Conservation (phyloP, 2,113 vertebrate genomes). For the Erythrolamprus reginae region DNA sequence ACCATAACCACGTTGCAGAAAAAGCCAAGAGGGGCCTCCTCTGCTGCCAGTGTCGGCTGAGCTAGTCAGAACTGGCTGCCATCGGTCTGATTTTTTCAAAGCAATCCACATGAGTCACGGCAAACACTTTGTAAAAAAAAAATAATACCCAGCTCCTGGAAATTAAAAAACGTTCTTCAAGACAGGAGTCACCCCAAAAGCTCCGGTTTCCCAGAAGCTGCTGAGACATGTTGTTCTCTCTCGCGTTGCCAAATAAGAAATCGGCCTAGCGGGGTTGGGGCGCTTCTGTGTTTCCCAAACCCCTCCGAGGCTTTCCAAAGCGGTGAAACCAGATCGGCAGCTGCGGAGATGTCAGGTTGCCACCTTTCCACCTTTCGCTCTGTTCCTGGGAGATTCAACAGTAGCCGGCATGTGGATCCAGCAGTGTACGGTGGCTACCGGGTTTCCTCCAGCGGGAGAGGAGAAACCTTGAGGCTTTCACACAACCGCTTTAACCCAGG, state of each 20-base stretch:
- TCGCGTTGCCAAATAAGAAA: not conserved
- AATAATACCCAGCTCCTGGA: not conserved
- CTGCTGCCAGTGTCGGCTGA: not conserved
- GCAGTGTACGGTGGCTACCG: not conserved
- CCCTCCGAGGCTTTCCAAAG: not conserved
- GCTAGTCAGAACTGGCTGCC: not conserved
- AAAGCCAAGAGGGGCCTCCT: not conserved
- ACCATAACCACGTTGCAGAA: not conserved
- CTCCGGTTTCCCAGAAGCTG: not conserved
- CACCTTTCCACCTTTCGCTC: not conserved
- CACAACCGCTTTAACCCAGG: not conserved
- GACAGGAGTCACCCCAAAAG: not conserved
- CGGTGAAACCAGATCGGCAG: slow-evolving; percentile 8
- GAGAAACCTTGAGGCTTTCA: not conserved
- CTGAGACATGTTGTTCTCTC: not conserved
- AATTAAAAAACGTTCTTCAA: not conserved
- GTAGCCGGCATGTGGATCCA: not conserved
- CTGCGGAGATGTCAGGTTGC: no score
- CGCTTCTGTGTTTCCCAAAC: not conserved
- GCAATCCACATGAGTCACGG: slow-evolving; percentile 44
- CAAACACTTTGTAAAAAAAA: slow-evolving; percentile 9
- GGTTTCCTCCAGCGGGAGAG: not conserved
- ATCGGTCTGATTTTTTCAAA: slow-evolving; percentile 35
- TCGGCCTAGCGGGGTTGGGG: not conserved
- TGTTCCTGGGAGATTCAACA: not conserved